Percentiles rank a stretch among this genome's conserved stretches.
phyloP scores from a whole-genome alignment of 2,888 invertebrate genomes.

The Byasa hedistus region DNA sequence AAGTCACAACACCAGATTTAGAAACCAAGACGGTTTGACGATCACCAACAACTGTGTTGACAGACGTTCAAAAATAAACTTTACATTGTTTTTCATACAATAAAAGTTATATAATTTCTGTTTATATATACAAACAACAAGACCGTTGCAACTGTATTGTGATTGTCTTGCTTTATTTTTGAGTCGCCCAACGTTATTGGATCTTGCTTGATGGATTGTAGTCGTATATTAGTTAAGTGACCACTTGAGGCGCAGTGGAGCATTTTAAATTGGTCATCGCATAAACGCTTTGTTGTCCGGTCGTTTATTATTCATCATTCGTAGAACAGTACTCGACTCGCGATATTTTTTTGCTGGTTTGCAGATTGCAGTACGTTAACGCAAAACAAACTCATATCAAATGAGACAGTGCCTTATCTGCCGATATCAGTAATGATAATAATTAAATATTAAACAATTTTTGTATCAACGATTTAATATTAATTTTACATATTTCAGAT shows the following conservation, averaged over 20 bases:
- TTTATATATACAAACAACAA: slow-evolving; percentile 40
- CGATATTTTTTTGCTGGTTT: slow-evolving; percentile 26
- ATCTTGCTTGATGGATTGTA: slow-evolving; percentile 30
- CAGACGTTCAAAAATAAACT: slow-evolving; percentile 19
- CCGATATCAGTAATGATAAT: background rate
- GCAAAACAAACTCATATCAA: background rate
- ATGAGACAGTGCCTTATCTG: no score
- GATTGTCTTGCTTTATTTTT: slow-evolving; percentile 72
- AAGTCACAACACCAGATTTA: background rate
- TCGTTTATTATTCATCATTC: slow-evolving; percentile 61
- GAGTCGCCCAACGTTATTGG: slow-evolving; percentile 47
- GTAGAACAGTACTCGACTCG: slow-evolving; percentile 50
- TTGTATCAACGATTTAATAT: no score
- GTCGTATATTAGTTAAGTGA: slow-evolving; percentile 34
- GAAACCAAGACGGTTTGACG: background rate
- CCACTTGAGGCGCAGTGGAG: slow-evolving; percentile 48
- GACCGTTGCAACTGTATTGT: slow-evolving; percentile 55
- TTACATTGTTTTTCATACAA: slow-evolving; percentile 32
- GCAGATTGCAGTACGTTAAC: background rate
- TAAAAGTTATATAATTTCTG: slow-evolving; percentile 51
- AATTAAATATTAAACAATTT: no score
- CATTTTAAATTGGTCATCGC: slow-evolving; percentile 56
- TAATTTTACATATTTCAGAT: no score
- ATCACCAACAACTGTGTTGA: slow-evolving; percentile 7
- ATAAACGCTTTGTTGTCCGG: slow-evolving; percentile 51